Evolutionary conservation across 2,797 vertebrate species (phyloP).

Genomic region (Cyclura pinguis): DNA sequence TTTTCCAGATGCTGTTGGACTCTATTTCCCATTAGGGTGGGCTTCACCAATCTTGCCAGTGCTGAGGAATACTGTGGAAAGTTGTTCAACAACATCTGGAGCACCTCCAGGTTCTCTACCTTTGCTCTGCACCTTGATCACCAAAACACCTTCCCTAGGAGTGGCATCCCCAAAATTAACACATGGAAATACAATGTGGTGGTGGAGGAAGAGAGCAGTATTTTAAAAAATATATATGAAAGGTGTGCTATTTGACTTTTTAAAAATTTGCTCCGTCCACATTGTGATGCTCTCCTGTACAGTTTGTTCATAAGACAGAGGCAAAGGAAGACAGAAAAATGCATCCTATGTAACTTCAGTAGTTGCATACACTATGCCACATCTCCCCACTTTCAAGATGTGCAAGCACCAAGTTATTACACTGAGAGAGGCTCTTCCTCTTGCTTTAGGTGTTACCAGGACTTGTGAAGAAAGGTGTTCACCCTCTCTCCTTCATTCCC

Average conservation of each 20-base stretch:
- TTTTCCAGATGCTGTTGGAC: neutral
- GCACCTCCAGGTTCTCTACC: no score
- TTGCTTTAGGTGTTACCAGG: neutral
- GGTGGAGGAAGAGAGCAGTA: neutral
- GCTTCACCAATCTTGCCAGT: neutral
- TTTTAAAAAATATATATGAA: slow-evolving; percentile 44
- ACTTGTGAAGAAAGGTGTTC: neutral
- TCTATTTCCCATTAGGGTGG: neutral
- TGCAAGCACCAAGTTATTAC: neutral
- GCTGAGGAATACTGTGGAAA: neutral
- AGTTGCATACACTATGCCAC: neutral
- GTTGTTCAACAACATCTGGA: neutral
- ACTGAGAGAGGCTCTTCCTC: neutral
- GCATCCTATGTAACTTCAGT: neutral
- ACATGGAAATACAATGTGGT: neutral
- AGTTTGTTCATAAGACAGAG: neutral
- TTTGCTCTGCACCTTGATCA: neutral
- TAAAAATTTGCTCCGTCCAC: slow-evolving; percentile 40
- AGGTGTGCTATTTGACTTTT: slow-evolving; percentile 45
- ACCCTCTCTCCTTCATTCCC: neutral
- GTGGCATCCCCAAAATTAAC: neutral
- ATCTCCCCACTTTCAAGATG: neutral
- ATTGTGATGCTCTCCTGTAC: slow-evolving; percentile 9
- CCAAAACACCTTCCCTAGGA: neutral
- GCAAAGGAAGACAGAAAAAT: neutral